These are phyloP conservation scores for Oxyura jamaicensis DNA, from an alignment of 2,113 vertebrate species.

Conservation along the genomic window DNA sequence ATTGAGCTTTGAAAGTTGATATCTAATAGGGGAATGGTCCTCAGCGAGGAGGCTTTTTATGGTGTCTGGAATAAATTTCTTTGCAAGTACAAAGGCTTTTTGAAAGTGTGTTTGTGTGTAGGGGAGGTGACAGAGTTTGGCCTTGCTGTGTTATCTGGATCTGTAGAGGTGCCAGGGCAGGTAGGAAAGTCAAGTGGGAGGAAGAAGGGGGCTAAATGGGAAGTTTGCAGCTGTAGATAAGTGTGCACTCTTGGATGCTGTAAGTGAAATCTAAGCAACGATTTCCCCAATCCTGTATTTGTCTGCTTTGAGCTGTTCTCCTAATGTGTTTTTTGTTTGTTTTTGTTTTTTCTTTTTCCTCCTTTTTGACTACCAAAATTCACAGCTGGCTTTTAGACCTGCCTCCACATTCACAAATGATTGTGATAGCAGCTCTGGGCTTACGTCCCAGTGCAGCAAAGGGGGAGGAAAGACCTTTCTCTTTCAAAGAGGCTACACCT, in stretches of 20 bases:
- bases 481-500: neutral
- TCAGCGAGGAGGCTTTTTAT: neutral
- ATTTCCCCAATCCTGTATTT: neutral
- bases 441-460: neutral
- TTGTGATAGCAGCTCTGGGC: neutral
- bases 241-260: neutral
- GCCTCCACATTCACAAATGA: constrained; percentile 10
- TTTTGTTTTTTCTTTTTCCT: neutral
- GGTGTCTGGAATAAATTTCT: neutral
- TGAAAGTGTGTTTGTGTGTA: neutral
- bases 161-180: neutral
- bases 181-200: neutral
- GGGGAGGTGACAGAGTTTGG: neutral
- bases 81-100: neutral
- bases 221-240: neutral
- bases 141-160: neutral
- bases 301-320: neutral
- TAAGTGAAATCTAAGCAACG: neutral
- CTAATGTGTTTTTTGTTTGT: neutral
- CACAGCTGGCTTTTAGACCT: constrained; percentile 16
- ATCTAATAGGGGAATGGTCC: neutral
- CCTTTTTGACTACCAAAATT: neutral
- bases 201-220: neutral
- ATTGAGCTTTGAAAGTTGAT: neutral
- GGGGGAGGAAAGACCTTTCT: constrained; percentile 4